Evolutionary conservation across 2,888 invertebrate genomes (phyloP), one percentile per base, ranked within the genome.

Genomic region (Napeogenes sylphis): DNA sequence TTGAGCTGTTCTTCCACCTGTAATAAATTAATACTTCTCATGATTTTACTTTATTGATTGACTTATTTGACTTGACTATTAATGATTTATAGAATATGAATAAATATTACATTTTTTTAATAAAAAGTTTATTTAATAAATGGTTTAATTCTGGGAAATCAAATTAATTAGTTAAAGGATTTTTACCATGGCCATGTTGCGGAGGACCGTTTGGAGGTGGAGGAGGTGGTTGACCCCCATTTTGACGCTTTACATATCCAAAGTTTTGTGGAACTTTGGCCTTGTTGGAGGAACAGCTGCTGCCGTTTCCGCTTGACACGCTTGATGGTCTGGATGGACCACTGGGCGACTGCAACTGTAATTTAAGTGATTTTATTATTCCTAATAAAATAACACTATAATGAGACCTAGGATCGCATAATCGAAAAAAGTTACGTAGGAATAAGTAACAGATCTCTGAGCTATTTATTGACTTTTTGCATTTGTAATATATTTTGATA

Each of bases 251-350:
- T 55, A 96, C 94, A 81, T 96, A 96, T 59, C 96, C 96, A 76
- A 96, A 96, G 82, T 94, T 96, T 73, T 96, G 95, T 8, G 96
- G 96, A 13, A 95, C 95, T 82, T 96, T 96, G 47, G 93, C 93
- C 74, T 94, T 92, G 70, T 91, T 84, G 32, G 92, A 91, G 6
- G 92, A 91, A 75, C 92, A 91, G 62, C 74, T 83, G 70, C 91
- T 89, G 65, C 92, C 92, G 62, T 92, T 92, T 4, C 92, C 91
- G 58, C 87, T 87, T 5, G 91, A 84, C 13, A 85, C 90, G 73
- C 87, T 85, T 35, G 91, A 85, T 53, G 89, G 90, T 0, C 90
- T 82, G 6, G 90, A 84, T 2, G 80, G 79, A 13, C 92, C 92
- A 64, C 90, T 84, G 0, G 91, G 91, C 1, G 92, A 92, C 64